Evolutionary conservation across 2,888 invertebrate species (phyloP), one percentile per base, ranked within the genome.

Genomic region (Epiblema foenella): DNA sequence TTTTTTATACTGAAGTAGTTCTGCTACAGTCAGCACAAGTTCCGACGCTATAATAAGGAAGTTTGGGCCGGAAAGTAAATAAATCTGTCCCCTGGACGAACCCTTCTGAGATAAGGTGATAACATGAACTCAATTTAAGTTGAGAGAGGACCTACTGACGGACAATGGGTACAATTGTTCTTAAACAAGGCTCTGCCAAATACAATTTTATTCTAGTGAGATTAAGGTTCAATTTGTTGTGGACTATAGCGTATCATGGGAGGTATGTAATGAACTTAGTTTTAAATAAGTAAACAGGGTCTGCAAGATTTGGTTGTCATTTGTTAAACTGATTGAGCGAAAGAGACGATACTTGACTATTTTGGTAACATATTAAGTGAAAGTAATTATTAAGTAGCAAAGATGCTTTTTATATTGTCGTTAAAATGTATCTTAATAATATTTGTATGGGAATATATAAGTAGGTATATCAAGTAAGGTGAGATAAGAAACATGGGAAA

Each of bases 71-170:
- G 46, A 66, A 64, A 64, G 70, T 60, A 65, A 70, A 70, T 70
- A 70, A 70, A 66, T 70, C 65, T 60, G 70, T 69, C 64, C 69
- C 62, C 64, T 42, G 65, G 65, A 66, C 70, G 52, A 66, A 70
- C 70, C 70, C 70, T 70, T 70, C 63, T 33, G 46, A 67, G 71
- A 71, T 71, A 71, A 71, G 71, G 66, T 71, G 71, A 71, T 71
- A 71, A 67, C 66, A 67, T n/a, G 60, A 60, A 67, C 71, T 71
- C 67, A 71, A 71, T 71, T 62, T 71, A 71, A 71, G 66, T 71
- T 67, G 57, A 71, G 62, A 71, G 70, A 56, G n/a, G 65, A 49
- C 59, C 70, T 29, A 52, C 42, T 65, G 69, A 65, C 51, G 69
- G 69, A 70, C 70, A 49, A 68, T 57, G 24, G 29, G 58, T 67